These are phyloP conservation scores for Hypomecis atomaria DNA, from an alignment of 2,888 invertebrate genomes.

Conservation along the genomic window DNA sequence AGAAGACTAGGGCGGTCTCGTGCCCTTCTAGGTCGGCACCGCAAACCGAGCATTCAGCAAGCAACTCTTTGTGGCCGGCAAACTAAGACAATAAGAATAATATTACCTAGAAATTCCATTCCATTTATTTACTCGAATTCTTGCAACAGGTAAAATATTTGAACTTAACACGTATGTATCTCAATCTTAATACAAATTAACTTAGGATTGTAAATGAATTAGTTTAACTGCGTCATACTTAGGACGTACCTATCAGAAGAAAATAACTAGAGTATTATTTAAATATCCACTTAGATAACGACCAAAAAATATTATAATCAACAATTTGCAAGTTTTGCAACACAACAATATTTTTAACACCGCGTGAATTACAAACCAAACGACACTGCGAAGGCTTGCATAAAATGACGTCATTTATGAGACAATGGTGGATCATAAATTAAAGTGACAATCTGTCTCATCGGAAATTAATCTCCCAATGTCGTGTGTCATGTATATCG, in stretches of 20 bases:
- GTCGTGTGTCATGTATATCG: slow-evolving; percentile 74
- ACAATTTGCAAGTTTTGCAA: slow-evolving; percentile 2
- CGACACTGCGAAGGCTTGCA: slow-evolving; percentile 59
- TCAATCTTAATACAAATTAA: too few relatives aligned
- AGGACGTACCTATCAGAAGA: too few relatives aligned
- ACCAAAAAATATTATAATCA: too few relatives aligned
- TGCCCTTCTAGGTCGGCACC: slow-evolving; percentile 21
- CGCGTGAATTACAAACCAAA: slow-evolving; percentile 59
- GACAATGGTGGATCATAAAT: slow-evolving; percentile 82
- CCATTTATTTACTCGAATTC: too few relatives aligned
- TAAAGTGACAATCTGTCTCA: slow-evolving; percentile 80
- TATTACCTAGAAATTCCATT: not conserved
- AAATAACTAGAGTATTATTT: too few relatives aligned
- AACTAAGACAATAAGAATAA: not conserved
- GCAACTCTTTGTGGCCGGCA: slow-evolving; percentile 12
- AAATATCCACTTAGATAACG: too few relatives aligned
- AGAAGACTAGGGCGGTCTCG: slow-evolving; percentile 53
- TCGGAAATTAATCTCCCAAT: slow-evolving; percentile 80
- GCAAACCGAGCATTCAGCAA: slow-evolving; percentile 12
- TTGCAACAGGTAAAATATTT: too few relatives aligned
- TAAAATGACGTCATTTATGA: slow-evolving; percentile 75
- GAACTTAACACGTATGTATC: too few relatives aligned
- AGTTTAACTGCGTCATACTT: too few relatives aligned
- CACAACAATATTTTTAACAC: slow-evolving; percentile 47
- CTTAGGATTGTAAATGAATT: too few relatives aligned